Conservation (phyloP, 2,888 invertebrate genomes). For the Ypsolopha sequella region DNA sequence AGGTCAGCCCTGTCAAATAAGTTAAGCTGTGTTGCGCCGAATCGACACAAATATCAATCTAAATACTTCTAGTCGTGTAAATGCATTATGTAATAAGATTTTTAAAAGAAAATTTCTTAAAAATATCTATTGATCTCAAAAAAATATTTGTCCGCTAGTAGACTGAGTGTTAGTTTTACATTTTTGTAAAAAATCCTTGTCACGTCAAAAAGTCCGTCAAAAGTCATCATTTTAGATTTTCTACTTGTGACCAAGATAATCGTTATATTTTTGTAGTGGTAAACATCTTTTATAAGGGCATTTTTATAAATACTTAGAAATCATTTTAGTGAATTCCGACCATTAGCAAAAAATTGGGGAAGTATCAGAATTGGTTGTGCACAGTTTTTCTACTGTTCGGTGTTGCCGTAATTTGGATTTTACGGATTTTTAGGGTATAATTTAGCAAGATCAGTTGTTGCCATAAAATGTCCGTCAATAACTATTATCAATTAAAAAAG, state of each 20-base stretch:
- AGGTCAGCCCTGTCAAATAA: too few species aligned
- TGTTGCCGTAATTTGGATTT: too few species aligned
- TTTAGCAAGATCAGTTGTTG: too few species aligned
- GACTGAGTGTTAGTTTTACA: not conserved
- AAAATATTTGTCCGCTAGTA: slow-evolving; percentile 1
- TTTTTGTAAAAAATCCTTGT: not conserved
- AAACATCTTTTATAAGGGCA: slow-evolving; percentile 13
- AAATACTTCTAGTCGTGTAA: not conserved
- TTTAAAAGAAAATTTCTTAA: not conserved
- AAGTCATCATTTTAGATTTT: slow-evolving; percentile 3
- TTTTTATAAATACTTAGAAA: slow-evolving; percentile 11
- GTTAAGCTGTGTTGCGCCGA: too few species aligned
- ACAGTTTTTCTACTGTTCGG: slow-evolving; percentile 6
- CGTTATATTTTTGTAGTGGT: slow-evolving; percentile 45
- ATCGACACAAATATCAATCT: too few species aligned
- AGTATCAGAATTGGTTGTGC: slow-evolving; percentile 25
- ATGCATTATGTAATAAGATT: not conserved
- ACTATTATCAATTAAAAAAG: too few species aligned
- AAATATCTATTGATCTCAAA: not conserved
- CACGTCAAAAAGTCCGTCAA: not conserved
- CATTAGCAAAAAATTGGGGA: slow-evolving; percentile 11
- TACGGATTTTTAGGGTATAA: too few species aligned
- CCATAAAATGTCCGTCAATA: too few species aligned
- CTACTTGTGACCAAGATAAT: slow-evolving; percentile 23
- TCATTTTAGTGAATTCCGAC: slow-evolving; percentile 18